Evolutionary conservation across 2,888 invertebrate species (phyloP).

Genomic region (Torymus auratus): DNA sequence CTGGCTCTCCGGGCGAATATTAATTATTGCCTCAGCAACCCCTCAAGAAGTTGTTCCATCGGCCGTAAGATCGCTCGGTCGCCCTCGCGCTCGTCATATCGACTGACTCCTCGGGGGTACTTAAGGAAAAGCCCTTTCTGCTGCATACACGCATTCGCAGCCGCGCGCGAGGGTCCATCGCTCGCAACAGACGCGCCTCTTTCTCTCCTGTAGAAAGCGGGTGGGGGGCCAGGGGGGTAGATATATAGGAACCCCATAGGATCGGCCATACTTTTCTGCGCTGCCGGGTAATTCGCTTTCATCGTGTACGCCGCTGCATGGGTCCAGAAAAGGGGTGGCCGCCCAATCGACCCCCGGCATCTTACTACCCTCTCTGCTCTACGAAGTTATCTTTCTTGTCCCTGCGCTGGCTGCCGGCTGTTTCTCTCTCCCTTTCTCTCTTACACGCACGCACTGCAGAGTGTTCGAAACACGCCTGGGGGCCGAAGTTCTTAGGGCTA

Average conservation of each 20-base stretch:
- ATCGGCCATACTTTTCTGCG: slow-evolving; percentile 55
- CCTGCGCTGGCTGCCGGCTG: background rate
- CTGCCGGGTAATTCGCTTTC: slow-evolving; percentile 45
- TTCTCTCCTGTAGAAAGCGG: background rate
- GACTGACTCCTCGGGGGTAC: slow-evolving; percentile 14
- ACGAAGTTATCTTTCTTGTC: slow-evolving; percentile 57
- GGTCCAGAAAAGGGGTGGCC: slow-evolving; percentile 60
- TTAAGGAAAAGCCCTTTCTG: slow-evolving; percentile 34
- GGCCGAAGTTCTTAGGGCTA: slow-evolving; percentile 50
- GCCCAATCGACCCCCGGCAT: slow-evolving; percentile 75
- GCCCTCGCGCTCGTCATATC: slow-evolving; percentile 23
- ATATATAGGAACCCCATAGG: background rate
- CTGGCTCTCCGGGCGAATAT: slow-evolving; percentile 7
- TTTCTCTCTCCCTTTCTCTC: too few relatives aligned
- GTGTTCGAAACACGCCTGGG: slow-evolving; percentile 45
- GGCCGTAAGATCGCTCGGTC: background rate
- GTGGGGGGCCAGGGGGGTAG: background rate
- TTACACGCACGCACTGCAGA: background rate
- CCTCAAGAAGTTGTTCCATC: slow-evolving; percentile 40
- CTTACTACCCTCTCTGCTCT: slow-evolving; percentile 59
- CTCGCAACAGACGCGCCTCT: background rate
- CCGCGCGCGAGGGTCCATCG: background rate
- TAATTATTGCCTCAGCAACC: slow-evolving; percentile 32
- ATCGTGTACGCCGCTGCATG: slow-evolving; percentile 9
- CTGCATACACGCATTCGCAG: background rate